Conservation (phyloP, 2,888 invertebrate genomes). For the Drosophila fungiperda region DNA sequence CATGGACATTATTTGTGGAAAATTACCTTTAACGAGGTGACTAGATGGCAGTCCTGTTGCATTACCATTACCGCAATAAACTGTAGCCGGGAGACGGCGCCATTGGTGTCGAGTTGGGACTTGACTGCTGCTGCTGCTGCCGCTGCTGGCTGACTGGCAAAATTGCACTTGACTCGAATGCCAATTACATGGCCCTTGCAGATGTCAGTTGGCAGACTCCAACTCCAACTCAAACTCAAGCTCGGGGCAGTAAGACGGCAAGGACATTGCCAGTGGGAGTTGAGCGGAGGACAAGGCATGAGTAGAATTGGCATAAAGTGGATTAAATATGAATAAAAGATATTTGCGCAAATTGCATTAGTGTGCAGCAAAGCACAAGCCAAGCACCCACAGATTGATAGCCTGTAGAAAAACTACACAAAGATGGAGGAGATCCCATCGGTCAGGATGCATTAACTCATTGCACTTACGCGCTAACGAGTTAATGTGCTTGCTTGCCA, state of each 20-base stretch:
- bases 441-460: conserved; percentile 46
- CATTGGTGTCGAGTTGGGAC: conserved; percentile 44
- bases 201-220: conserved; percentile 66
- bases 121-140: conserved; percentile 28
- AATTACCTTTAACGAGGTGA: conserved; percentile 81
- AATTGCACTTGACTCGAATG: conserved; percentile 81
- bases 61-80: conserved; percentile 81
- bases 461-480: conserved; percentile 46
- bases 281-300: conserved; percentile 20
- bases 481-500: conserved; percentile 11
- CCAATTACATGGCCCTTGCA: conserved; percentile 76
- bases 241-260: conserved; percentile 26
- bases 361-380: conserved; percentile 36
- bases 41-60: conserved; percentile 76
- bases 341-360: conserved; percentile 77
- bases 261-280: conserved; percentile 27
- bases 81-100: conserved; percentile 48
- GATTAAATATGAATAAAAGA: conserved; percentile 80
- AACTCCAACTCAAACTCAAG: not conserved
- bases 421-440: conserved; percentile 16
- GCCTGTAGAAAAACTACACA: conserved; percentile 8
- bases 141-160: conserved; percentile 62
- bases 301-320: conserved; percentile 72
- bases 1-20: conserved; percentile 78
- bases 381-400: conserved; percentile 33